Evolutionary conservation across 2,113 vertebrate species (phyloP).

Genomic region (Raja brachyura): DNA sequence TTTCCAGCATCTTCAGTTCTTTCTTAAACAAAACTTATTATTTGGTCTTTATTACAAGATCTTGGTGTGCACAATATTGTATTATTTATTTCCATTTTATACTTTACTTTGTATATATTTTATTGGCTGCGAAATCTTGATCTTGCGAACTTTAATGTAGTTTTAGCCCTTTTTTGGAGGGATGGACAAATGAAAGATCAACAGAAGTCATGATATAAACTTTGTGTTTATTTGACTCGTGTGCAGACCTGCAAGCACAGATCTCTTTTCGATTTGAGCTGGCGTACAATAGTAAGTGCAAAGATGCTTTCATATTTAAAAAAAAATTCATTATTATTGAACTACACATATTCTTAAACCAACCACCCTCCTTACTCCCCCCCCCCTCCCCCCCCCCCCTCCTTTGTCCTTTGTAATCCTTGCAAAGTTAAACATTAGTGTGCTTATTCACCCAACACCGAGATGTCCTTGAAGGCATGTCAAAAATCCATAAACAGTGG

Average conservation of each 20-base stretch:
- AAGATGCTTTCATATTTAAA: conserved; percentile 2
- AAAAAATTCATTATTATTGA: neutral
- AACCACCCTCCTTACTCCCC: neutral
- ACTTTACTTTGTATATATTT: neutral
- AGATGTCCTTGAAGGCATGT: too few species aligned
- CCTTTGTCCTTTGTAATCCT: neutral
- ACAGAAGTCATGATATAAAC: neutral
- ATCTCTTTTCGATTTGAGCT: neutral
- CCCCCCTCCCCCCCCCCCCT: too few species aligned
- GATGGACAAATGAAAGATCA: neutral
- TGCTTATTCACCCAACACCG: neutral
- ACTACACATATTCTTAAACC: neutral
- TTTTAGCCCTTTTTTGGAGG: neutral
- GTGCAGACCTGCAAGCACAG: neutral
- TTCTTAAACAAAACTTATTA: neutral
- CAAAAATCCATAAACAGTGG: neutral
- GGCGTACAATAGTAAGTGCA: neutral
- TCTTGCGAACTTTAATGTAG: too few species aligned
- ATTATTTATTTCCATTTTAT: neutral
- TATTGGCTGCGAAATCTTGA: neutral
- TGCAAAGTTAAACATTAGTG: too few species aligned
- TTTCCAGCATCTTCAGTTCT: too few species aligned
- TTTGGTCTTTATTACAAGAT: neutral
- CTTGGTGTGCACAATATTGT: neutral
- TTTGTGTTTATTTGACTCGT: neutral